These are phyloP conservation scores for Saguinus imperator DNA, from an alignment of 2,113 vertebrate genomes.

Conservation along the genomic window DNA sequence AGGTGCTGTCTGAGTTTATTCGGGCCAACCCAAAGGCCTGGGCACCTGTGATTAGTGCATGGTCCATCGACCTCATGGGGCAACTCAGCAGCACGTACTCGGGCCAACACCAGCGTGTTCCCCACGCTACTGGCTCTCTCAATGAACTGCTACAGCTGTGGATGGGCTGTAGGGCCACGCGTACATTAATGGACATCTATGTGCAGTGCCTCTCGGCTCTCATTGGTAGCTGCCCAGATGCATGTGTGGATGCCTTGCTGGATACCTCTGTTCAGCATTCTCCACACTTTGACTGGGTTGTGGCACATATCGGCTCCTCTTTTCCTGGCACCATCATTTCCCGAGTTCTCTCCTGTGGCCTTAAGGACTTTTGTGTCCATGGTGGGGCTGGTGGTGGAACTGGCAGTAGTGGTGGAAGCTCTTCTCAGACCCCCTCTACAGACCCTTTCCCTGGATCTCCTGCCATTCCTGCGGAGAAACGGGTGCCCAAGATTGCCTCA, in stretches of 20 bases:
- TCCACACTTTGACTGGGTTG: slow-evolving; percentile 97
- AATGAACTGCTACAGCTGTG: slow-evolving; percentile 96
- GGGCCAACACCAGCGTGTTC: slow-evolving; percentile 87
- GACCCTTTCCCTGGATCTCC: slow-evolving; percentile 83
- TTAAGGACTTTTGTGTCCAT: slow-evolving; percentile 95
- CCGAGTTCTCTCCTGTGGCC: slow-evolving; percentile 93
- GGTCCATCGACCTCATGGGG: slow-evolving; percentile 96
- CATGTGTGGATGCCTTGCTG: slow-evolving; percentile 93
- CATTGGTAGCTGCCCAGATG: slow-evolving; percentile 93
- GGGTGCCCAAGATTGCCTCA: slow-evolving; percentile 94
- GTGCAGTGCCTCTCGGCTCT: slow-evolving; percentile 94
- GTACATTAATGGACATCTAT: slow-evolving; percentile 95
- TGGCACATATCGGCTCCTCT: slow-evolving; percentile 96
- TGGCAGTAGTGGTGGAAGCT: slow-evolving; percentile 76
- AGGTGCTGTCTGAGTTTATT: slow-evolving; percentile 90
- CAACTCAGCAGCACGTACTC: slow-evolving; percentile 96
- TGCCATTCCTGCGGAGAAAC: slow-evolving; percentile 79
- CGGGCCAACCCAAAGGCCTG: slow-evolving; percentile 91
- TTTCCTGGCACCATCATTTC: slow-evolving; percentile 97
- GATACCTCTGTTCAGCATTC: slow-evolving; percentile 97
- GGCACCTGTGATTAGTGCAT: slow-evolving; percentile 92
- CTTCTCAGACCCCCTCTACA: slow-evolving; percentile 67
- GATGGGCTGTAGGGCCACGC: slow-evolving; percentile 94
- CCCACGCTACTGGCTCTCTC: slow-evolving; percentile 90
- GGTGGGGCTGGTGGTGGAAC: slow-evolving; percentile 80